Evolutionary conservation across 2,797 vertebrate genomes (phyloP).

Genomic region (Melopsittacus undulatus): DNA sequence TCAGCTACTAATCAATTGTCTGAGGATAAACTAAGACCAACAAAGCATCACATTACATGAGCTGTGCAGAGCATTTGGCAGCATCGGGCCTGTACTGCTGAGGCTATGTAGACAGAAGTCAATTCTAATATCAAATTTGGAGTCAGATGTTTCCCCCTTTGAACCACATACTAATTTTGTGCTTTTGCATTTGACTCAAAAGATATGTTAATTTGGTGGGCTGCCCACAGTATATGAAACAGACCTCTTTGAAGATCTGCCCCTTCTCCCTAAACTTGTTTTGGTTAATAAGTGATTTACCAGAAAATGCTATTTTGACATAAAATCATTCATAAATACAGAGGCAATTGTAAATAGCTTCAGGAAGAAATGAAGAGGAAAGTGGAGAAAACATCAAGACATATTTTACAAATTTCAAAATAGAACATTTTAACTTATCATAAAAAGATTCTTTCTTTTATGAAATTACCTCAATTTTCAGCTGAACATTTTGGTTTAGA

Average conservation of each 20-base stretch:
- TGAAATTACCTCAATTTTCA: not conserved
- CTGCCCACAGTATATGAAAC: not conserved
- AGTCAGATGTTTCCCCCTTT: constrained; percentile 6
- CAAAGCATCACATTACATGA: not conserved
- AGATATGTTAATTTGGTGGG: not conserved
- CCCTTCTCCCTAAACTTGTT: not conserved
- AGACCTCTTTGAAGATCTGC: not conserved
- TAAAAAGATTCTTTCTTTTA: not conserved
- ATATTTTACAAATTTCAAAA: not conserved
- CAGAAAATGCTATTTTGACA: not conserved
- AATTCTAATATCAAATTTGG: not conserved
- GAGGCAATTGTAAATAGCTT: not conserved
- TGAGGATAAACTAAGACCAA: not conserved
- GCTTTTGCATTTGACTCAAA: not conserved
- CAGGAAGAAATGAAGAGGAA: not conserved
- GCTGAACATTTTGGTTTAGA: not conserved
- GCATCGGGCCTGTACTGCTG: not conserved
- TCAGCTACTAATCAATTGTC: constrained; percentile 16
- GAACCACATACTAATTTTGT: not conserved
- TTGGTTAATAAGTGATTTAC: not conserved
- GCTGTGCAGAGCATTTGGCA: not conserved
- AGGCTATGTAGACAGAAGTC: constrained; percentile 10
- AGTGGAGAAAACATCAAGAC: not conserved
- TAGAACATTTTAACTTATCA: not conserved
- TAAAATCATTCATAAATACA: not conserved